These are phyloP conservation scores for Diuraphis noxia DNA, from an alignment of 1,140 invertebrate genomes.

Conservation along the genomic window DNA sequence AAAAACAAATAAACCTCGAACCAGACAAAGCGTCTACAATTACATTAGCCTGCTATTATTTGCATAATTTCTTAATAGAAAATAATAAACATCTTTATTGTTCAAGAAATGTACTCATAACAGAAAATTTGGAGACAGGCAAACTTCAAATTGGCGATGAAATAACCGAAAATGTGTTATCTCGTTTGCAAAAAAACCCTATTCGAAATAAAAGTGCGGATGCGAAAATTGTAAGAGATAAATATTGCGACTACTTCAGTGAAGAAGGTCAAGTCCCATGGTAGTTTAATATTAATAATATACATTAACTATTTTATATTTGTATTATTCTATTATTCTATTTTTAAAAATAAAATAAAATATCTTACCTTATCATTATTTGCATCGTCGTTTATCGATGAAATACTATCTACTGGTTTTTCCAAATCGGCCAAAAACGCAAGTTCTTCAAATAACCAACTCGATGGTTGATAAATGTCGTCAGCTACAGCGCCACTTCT, in stretches of 20 bases:
- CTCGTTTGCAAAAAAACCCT: background rate
- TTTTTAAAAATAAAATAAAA: slow-evolving; percentile 52
- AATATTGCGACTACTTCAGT: slow-evolving; percentile 32
- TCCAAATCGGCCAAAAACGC: slow-evolving; percentile 12
- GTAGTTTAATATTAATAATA: slow-evolving; percentile 31
- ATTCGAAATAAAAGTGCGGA: background rate
- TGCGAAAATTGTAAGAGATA: slow-evolving; percentile 36
- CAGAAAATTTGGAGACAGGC: slow-evolving; percentile 20
- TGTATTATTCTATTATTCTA: slow-evolving; percentile 28
- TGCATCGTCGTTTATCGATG: background rate
- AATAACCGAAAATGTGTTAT: slow-evolving; percentile 38
- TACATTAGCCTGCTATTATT: slow-evolving; percentile 56
- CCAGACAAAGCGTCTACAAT: slow-evolving; percentile 58
- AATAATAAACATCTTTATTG: slow-evolving; percentile 24
- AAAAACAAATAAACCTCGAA: slow-evolving; percentile 58
- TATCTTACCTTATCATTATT: background rate
- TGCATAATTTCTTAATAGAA: slow-evolving; percentile 58
- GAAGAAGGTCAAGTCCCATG: slow-evolving; percentile 39
- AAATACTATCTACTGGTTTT: background rate
- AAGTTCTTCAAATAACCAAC: slow-evolving; percentile 58
- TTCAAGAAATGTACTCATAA: background rate
- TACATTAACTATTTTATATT: slow-evolving; percentile 20
- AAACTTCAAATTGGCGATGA: slow-evolving; percentile 17
- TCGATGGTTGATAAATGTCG: slow-evolving; percentile 58
- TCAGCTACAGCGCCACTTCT: slow-evolving; percentile 56